phyloP scores from a whole-genome alignment of 2,797 vertebrate genomes.

The Apogon talboti region DNA sequence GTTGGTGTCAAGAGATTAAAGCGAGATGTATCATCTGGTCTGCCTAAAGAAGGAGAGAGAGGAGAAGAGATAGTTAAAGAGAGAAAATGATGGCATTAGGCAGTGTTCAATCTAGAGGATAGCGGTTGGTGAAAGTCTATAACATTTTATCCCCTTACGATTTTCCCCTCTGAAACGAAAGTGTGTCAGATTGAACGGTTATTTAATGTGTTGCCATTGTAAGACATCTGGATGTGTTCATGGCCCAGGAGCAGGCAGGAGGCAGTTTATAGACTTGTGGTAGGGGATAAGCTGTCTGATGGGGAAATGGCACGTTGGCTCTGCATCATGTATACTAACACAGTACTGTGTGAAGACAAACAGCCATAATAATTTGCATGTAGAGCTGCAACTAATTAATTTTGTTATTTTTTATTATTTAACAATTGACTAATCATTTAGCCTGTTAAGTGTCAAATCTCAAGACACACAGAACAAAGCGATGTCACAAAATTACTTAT shows the following conservation, averaged over 20 bases:
- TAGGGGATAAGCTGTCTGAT: slow-evolving; percentile 68
- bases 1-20: slow-evolving; percentile 60
- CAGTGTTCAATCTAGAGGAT: slow-evolving; percentile 67
- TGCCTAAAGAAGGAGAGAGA: slow-evolving; percentile 49
- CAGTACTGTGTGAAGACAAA: slow-evolving; percentile 15
- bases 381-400: slow-evolving; percentile 13
- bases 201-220: slow-evolving; percentile 86
- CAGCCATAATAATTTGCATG: slow-evolving; percentile 4
- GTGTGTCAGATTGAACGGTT: slow-evolving; percentile 84
- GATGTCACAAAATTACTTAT: neutral
- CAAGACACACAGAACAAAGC: neutral
- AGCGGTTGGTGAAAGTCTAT: slow-evolving; percentile 79
- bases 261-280: slow-evolving; percentile 78
- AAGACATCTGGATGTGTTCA: slow-evolving; percentile 84
- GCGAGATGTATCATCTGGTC: slow-evolving; percentile 57
- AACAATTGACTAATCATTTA: slow-evolving; percentile 7
- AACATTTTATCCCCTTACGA: slow-evolving; percentile 82
- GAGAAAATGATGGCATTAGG: slow-evolving; percentile 51
- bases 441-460: neutral
- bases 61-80: slow-evolving; percentile 47
- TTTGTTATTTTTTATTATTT: slow-evolving; percentile 17
- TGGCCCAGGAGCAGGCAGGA: slow-evolving; percentile 81
- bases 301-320: slow-evolving; percentile 69
- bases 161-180: slow-evolving; percentile 78
- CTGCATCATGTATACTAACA: slow-evolving; percentile 43